These are phyloP conservation scores for Decapterus maruadsi DNA, from an alignment of 2,797 vertebrate species.

Conservation along the genomic window DNA sequence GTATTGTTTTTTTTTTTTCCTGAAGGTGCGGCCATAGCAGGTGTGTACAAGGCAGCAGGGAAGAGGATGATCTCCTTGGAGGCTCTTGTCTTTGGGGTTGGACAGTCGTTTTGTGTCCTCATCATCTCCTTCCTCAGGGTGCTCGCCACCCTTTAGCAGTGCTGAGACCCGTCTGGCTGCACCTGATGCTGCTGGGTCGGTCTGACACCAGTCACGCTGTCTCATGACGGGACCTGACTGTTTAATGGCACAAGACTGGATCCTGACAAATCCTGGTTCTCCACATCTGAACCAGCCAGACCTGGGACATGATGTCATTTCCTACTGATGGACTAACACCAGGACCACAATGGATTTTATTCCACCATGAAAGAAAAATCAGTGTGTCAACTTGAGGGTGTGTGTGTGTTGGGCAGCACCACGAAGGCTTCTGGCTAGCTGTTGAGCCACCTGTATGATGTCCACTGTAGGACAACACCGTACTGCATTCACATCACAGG, in stretches of 20 bases:
- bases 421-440: slow-evolving; percentile 15
- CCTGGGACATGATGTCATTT: slow-evolving; percentile 44
- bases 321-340: slow-evolving; percentile 14
- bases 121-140: slow-evolving; percentile 94
- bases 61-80: slow-evolving; percentile 96
- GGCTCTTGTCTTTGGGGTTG: slow-evolving; percentile 94
- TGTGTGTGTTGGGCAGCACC: slow-evolving; percentile 2
- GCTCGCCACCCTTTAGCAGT: slow-evolving; percentile 94
- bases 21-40: slow-evolving; percentile 95
- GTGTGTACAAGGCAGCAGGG: slow-evolving; percentile 96
- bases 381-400: not conserved
- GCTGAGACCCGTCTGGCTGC: not conserved
- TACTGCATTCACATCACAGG: slow-evolving; percentile 31
- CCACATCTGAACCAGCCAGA: slow-evolving; percentile 11
- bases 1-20: not conserved
- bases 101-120: slow-evolving; percentile 94
- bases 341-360: not conserved
- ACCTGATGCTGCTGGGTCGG: not conserved
- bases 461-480: slow-evolving; percentile 12
- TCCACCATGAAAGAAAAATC: slow-evolving; percentile 5
- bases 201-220: not conserved
- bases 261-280: not conserved
- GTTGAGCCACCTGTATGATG: slow-evolving; percentile 1
- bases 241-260: slow-evolving; percentile 1
- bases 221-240: not conserved